Percentiles rank a stretch among this genome's conserved stretches.
Conservation (phyloP, 2,888 invertebrate species). For the Diarsia mendica region DNA sequence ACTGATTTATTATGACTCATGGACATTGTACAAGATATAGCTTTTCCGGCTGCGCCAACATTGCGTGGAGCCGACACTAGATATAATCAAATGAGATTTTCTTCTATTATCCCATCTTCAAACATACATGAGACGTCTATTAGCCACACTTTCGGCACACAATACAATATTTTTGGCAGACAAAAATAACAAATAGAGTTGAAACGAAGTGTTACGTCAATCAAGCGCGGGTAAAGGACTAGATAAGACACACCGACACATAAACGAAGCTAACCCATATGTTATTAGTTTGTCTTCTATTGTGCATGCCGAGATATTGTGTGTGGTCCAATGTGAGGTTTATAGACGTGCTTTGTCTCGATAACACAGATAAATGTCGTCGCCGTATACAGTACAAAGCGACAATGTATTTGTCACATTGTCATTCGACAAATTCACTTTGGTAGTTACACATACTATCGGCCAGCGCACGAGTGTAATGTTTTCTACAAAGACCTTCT, state of each 20-base stretch:
- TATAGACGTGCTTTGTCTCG: constrained; percentile 89
- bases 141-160: constrained; percentile 67
- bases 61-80: constrained; percentile 34
- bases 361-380: constrained; percentile 90
- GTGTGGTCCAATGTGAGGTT: constrained; percentile 89
- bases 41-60: constrained; percentile 56
- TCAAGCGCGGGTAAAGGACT: constrained; percentile 79
- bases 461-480: constrained; percentile 69
- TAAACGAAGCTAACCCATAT: constrained; percentile 84
- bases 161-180: constrained; percentile 75
- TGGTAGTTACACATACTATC: constrained; percentile 77
- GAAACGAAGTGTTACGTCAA: constrained; percentile 78
- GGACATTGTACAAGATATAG: constrained; percentile 58
- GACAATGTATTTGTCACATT: constrained; percentile 86
- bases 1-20: constrained; percentile 66
- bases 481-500: constrained; percentile 65
- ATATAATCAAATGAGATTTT: constrained; percentile 50
- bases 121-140: constrained; percentile 61
- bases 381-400: constrained; percentile 86
- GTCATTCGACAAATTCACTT: constrained; percentile 86
- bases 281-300: constrained; percentile 86
- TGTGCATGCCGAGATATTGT: constrained; percentile 86
- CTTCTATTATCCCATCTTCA: constrained; percentile 40
- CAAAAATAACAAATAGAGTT: constrained; percentile 73
- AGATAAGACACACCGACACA: constrained; percentile 81